Evolutionary conservation across 2,797 vertebrate species (phyloP).

Genomic region (Centroberyx gerrardi): DNA sequence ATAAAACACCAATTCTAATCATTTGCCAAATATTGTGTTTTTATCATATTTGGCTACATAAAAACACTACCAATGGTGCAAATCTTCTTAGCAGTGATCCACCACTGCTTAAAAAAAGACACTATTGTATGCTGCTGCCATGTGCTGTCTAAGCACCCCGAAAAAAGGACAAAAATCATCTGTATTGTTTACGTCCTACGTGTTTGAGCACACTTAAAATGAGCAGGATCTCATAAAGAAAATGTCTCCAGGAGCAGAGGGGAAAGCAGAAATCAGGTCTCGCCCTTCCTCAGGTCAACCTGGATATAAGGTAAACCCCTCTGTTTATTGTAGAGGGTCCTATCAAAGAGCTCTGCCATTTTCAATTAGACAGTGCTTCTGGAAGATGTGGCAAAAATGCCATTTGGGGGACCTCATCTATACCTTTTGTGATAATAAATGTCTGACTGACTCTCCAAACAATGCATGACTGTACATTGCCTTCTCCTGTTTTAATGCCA

Average conservation of each 20-base stretch:
- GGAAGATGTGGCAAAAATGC: constrained; percentile 22
- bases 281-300: constrained; percentile 58
- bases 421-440: constrained; percentile 43
- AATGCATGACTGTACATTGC: neutral
- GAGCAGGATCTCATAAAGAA: constrained; percentile 59
- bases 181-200: neutral
- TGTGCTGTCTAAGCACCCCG: neutral
- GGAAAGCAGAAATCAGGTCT: constrained; percentile 20
- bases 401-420: constrained; percentile 41
- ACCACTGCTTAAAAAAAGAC: neutral
- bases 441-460: neutral
- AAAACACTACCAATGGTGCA: neutral
- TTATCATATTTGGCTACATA: neutral
- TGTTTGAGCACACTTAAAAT: neutral
- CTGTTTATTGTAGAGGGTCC: constrained; percentile 37
- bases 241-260: constrained; percentile 61
- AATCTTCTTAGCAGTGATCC: neutral
- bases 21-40: neutral
- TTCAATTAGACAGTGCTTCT: constrained; percentile 4
- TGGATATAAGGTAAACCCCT: constrained; percentile 55
- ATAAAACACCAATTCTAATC: neutral
- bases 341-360: no score
- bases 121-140: neutral
- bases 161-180: neutral
- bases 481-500: constrained; percentile 22